Evolutionary conservation across 1,140 invertebrate genomes (phyloP), one percentile per base, ranked within the genome.

Genomic region (Platorchestia sp.): DNA sequence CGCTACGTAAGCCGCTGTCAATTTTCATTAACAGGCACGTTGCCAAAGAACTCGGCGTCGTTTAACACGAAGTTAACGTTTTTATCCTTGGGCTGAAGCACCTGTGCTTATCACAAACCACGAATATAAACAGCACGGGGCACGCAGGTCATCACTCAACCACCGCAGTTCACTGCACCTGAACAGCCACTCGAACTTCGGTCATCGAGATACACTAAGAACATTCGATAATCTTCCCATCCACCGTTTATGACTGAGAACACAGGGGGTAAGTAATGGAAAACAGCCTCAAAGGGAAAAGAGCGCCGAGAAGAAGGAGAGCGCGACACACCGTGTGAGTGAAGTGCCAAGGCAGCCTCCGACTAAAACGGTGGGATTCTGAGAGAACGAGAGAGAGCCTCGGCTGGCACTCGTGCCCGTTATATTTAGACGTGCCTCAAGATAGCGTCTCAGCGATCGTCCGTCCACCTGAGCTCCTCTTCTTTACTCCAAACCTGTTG

Each of bases 31-130:
- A 41, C 27, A 89, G 87, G 87, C n/a, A 36, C 87, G 41, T 44
- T 41, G 87, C 87, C 87, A 89, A 41, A 42, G 10, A 14, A 89
- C 86, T 89, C 41, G 5, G 43, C 44, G 91, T 45, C 44, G 44
- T 44, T 93, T 93, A 45, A 40, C 44, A 47, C 91, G 43, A 93
- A 44, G 91, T 45, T 44, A n/a, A 93, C 45, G 91, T 93, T 93
- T 93, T 93, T 93, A 93, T 91, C 44, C 91, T 44, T 47, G 22
- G 43, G 44, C 19, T 44, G 44, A 7, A 93, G 91, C 91, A 93
- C 91, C 91, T 93, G 91, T 47, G 91, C 91, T 93, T 93, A 93
- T 93, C 91, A 93, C 43, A 93, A 93, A 47, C 91, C 91, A 93
- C 91, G 44, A 45, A 45, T 93, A 93, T 93, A 93, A 93, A 93